Percentiles rank a stretch among this genome's conserved stretches.
These are phyloP conservation scores for Neogobius melanostomus DNA, from an alignment of 2,113 vertebrate genomes.

Conservation along the genomic window DNA sequence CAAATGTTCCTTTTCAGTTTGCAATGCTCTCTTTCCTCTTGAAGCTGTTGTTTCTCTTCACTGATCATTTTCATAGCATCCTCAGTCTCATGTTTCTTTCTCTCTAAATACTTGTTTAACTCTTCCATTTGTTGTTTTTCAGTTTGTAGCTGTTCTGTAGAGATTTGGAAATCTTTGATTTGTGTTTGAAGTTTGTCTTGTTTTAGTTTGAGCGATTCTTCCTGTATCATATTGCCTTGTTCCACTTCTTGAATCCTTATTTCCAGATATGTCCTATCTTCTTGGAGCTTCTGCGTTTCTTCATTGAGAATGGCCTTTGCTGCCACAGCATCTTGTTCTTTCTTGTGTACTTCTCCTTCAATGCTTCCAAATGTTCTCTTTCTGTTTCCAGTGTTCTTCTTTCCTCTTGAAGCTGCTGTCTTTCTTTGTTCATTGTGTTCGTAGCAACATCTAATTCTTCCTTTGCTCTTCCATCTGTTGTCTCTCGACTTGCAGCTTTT, in stretches of 20 bases:
- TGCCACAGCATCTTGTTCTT: no score
- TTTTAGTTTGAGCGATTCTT: neutral
- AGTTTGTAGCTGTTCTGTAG: constrained; percentile 9
- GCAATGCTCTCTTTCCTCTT: no score
- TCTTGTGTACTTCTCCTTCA: constrained; percentile 1
- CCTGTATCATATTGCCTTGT: neutral
- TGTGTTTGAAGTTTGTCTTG: no score
- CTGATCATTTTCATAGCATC: no score
- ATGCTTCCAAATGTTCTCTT: constrained; percentile 2
- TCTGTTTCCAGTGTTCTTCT: neutral
- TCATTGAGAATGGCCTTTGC: neutral
- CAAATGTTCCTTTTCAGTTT: neutral
- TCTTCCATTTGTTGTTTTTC: neutral
- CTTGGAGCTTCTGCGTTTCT: neutral
- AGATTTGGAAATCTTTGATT: no score
- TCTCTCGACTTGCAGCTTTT: neutral
- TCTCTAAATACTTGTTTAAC: no score
- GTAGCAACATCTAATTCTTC: neutral
- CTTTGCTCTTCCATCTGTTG: neutral
- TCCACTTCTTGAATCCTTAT: neutral
- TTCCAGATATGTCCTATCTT: neutral
- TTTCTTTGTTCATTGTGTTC: neutral
- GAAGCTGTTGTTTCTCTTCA: neutral
- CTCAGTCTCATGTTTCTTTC: no score
- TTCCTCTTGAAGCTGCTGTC: neutral